These are phyloP conservation scores for Epinephelus cyanopodus DNA, from an alignment of 2,113 vertebrate genomes.

Conservation along the genomic window DNA sequence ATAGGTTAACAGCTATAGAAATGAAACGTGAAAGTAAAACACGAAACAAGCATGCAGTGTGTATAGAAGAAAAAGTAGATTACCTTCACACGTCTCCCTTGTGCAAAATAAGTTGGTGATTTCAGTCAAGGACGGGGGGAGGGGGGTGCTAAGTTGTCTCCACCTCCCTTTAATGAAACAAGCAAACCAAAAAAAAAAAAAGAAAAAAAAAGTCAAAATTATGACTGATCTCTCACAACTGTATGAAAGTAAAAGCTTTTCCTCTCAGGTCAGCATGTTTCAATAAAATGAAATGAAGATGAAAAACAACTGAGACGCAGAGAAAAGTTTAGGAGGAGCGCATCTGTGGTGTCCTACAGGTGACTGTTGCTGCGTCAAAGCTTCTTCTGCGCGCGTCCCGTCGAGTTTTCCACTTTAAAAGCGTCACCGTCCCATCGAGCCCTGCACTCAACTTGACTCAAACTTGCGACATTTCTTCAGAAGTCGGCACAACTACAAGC, in stretches of 20 bases:
- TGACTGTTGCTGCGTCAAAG: constrained; percentile 70
- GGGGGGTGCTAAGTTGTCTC: constrained; percentile 55
- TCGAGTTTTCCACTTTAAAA: constrained; percentile 87
- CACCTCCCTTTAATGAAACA: constrained; percentile 72
- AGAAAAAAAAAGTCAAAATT: constrained; percentile 40
- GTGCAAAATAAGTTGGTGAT: constrained; percentile 51
- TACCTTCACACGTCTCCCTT: constrained; percentile 78
- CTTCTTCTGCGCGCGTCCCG: constrained; percentile 75
- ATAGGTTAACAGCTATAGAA: neutral
- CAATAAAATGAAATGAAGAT: neutral
- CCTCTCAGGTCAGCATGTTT: constrained; percentile 21
- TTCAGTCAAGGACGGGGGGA: constrained; percentile 64
- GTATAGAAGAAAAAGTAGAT: constrained; percentile 23
- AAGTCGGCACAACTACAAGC: constrained; percentile 35
- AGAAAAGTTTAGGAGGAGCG: constrained; percentile 77
- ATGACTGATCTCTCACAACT: constrained; percentile 17
- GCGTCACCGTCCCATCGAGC: constrained; percentile 48
- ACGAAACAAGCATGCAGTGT: neutral
- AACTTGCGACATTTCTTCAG: constrained; percentile 33
- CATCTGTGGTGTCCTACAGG: constrained; percentile 63
- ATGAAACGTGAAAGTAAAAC: constrained; percentile 20
- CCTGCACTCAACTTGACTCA: neutral
- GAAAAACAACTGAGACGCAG: constrained; percentile 29
- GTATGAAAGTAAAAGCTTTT: neutral
- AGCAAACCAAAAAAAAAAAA: constrained; percentile 8